Evolutionary conservation across 2,113 vertebrate genomes (phyloP).

Genomic region (Opisthocomus hoazin): DNA sequence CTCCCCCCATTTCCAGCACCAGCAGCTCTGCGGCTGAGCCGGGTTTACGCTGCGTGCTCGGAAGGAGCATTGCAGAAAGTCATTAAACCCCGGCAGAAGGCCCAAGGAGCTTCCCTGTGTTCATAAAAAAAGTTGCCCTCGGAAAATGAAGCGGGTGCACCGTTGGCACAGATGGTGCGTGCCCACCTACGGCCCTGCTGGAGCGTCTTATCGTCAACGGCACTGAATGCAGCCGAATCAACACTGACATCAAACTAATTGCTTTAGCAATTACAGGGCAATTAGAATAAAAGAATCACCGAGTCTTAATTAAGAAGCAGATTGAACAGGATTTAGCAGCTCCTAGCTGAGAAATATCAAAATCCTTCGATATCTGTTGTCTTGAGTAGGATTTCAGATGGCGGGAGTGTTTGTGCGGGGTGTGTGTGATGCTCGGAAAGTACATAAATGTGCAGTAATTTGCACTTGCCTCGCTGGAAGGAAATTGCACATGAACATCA

Average conservation of each 20-base stretch:
- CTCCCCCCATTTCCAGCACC: neutral
- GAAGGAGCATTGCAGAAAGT: neutral
- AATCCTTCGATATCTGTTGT: neutral
- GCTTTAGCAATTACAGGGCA: conserved; percentile 58
- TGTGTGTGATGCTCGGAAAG: neutral
- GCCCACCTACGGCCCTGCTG: neutral
- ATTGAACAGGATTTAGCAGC: conserved; percentile 56
- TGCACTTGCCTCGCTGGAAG: conserved; percentile 11
- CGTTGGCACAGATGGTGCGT: neutral
- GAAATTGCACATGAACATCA: neutral
- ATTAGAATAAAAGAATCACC: conserved; percentile 58
- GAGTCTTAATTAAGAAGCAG: conserved; percentile 60
- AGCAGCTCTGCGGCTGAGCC: neutral
- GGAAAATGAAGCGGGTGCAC: neutral
- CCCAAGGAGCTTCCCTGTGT: neutral
- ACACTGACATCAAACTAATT: conserved; percentile 40
- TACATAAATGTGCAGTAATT: conserved; percentile 6
- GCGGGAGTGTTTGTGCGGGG: neutral
- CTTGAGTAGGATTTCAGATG: conserved; percentile 36
- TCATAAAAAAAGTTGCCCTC: neutral
- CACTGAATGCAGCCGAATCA: neutral
- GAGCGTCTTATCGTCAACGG: neutral
- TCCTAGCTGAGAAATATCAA: conserved; percentile 35
- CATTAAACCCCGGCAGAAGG: neutral
- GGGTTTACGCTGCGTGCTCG: neutral